Conservation (phyloP, 2,888 invertebrate genomes). For the Endomychus coccineus region DNA sequence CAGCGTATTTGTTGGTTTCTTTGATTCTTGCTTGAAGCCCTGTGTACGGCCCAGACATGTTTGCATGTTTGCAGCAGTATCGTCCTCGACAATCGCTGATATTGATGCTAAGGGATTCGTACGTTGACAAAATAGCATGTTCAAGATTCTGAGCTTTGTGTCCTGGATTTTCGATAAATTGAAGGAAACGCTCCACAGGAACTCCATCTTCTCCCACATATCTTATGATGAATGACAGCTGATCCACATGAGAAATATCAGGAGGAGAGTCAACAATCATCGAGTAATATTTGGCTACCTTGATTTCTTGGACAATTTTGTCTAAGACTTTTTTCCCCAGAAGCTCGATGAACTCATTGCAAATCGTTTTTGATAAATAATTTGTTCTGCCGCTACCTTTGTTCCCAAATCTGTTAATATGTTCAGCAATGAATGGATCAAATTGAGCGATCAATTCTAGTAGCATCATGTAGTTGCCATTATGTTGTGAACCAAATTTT, state of each 20-base stretch:
- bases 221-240: too few species aligned
- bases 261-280: too few species aligned
- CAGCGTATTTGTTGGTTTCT: too few species aligned
- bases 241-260: too few species aligned
- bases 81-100: too few species aligned
- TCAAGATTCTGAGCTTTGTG: slow-evolving; percentile 1
- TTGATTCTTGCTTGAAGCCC: too few species aligned
- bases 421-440: slow-evolving; percentile 29
- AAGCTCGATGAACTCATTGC: neutral
- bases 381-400: neutral
- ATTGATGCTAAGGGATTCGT: too few species aligned
- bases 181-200: neutral
- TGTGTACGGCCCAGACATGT: too few species aligned
- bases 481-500: slow-evolving; percentile 23
- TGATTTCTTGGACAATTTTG: neutral
- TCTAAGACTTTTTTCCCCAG: neutral
- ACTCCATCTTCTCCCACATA: too few species aligned
- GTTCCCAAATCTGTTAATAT: slow-evolving; percentile 17
- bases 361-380: slow-evolving; percentile 1
- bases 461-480: slow-evolving; percentile 29
- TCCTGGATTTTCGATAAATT: neutral
- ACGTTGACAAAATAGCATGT: slow-evolving; percentile 3
- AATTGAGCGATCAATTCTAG: slow-evolving; percentile 30
- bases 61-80: too few species aligned
- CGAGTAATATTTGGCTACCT: too few species aligned